Percentiles rank a stretch among this genome's conserved stretches.
phyloP scores from a whole-genome alignment of 2,113 vertebrate genomes.

The Pygoscelis adeliae region DNA sequence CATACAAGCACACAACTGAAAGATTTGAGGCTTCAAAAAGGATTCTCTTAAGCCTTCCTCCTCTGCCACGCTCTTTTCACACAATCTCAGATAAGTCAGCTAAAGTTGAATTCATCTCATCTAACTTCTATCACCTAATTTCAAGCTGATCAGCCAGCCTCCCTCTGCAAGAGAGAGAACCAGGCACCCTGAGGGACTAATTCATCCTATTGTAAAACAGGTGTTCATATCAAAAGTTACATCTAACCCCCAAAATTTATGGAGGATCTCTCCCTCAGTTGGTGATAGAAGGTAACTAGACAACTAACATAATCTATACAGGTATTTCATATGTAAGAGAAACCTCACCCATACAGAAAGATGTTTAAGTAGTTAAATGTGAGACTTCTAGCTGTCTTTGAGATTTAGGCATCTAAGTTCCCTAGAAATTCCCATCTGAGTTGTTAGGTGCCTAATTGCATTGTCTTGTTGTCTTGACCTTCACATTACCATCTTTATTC shows the following conservation, averaged over 20 bases:
- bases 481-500: neutral
- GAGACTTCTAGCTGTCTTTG: neutral
- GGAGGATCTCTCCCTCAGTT: neutral
- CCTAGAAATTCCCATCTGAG: neutral
- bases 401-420: neutral
- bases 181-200: neutral
- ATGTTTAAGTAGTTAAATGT: neutral
- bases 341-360: neutral
- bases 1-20: neutral
- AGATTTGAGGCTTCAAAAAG: neutral
- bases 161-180: neutral
- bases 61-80: neutral
- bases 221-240: rapidly evolving
- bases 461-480: neutral
- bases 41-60: neutral
- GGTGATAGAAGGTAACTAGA: neutral
- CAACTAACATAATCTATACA: neutral
- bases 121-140: neutral
- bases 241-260: neutral
- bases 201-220: neutral
- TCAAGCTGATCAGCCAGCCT: neutral
- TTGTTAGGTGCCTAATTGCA: neutral
- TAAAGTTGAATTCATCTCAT: neutral
- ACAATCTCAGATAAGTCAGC: neutral
- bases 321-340: neutral